phyloP scores from a whole-genome alignment of 1,140 invertebrate species.

The Chironomus striatipennis region DNA sequence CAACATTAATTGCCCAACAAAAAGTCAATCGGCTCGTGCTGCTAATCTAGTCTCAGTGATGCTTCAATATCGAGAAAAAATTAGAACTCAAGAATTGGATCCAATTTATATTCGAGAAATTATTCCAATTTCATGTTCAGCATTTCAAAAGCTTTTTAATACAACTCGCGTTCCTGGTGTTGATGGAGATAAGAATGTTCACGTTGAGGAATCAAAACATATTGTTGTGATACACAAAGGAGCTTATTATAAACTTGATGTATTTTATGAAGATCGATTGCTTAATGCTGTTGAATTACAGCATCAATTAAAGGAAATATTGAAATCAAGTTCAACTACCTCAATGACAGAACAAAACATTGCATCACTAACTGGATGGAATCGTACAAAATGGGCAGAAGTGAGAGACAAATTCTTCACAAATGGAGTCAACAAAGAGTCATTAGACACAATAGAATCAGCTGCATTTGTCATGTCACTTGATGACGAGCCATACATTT shows the following conservation, averaged over 20 bases:
- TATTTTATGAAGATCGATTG: not conserved
- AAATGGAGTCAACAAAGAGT: constrained; percentile 74
- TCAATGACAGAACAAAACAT: constrained; percentile 68
- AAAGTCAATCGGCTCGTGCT: constrained; percentile 74
- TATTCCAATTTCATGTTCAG: constrained; percentile 89
- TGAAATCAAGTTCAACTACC: not conserved
- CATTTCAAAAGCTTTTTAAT: constrained; percentile 92
- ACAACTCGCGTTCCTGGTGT: constrained; percentile 84
- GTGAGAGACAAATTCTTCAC: constrained; percentile 62
- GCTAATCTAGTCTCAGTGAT: constrained; percentile 73
- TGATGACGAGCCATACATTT: constrained; percentile 52
- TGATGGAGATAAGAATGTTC: constrained; percentile 74
- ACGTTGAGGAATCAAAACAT: constrained; percentile 80
- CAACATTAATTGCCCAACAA: constrained; percentile 68
- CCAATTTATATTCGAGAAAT: constrained; percentile 61
- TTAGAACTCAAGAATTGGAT: constrained; percentile 83
- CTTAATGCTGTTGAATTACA: not conserved
- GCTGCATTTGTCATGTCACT: constrained; percentile 81
- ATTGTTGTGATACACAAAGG: constrained; percentile 84
- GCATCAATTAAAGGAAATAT: not conserved
- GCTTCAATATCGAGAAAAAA: constrained; percentile 70
- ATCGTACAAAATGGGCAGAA: constrained; percentile 77
- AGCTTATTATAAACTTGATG: constrained; percentile 83
- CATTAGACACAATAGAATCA: constrained; percentile 82
- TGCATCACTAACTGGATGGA: constrained; percentile 82